These are phyloP conservation scores for Melozone crissalis DNA, from an alignment of 2,113 vertebrate genomes.

Conservation along the genomic window DNA sequence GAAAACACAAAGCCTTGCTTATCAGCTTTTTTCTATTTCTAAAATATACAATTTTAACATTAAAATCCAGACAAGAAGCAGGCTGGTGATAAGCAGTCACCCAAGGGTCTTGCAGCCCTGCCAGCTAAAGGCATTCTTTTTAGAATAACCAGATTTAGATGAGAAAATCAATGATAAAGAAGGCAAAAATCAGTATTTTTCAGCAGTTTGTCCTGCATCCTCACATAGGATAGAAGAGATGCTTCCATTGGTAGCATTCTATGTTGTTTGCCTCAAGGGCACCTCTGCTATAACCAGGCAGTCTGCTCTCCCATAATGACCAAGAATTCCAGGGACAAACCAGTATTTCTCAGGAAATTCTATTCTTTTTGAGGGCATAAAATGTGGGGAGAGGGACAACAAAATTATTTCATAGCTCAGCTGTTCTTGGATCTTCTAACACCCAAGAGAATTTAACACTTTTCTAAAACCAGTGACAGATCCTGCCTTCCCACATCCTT, in stretches of 20 bases:
- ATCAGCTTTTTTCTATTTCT: not conserved
- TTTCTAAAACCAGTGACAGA: not conserved
- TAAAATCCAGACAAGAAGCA: not conserved
- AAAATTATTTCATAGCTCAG: not conserved
- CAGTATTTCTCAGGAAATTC: not conserved
- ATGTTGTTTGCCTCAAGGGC: not conserved
- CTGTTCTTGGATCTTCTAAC: not conserved
- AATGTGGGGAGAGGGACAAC: not conserved
- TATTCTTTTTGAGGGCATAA: not conserved
- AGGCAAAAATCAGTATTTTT: not conserved
- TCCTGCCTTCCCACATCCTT: not conserved
- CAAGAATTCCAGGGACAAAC: not conserved
- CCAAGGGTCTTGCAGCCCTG: not conserved
- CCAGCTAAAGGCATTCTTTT: not conserved
- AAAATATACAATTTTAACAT: rapidly evolving
- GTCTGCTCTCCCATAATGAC: not conserved
- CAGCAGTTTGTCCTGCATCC: not conserved
- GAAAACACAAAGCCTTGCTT: not conserved
- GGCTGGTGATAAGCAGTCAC: not conserved
- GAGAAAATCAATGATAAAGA: not conserved
- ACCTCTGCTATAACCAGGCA: not conserved
- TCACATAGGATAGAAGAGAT: not conserved
- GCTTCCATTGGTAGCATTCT: not conserved
- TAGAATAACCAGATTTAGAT: not conserved
- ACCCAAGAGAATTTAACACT: not conserved